Percentiles rank a stretch among this genome's conserved stretches.
phyloP scores from a whole-genome alignment of 2,113 vertebrate species.

The Macquaria australasica region DNA sequence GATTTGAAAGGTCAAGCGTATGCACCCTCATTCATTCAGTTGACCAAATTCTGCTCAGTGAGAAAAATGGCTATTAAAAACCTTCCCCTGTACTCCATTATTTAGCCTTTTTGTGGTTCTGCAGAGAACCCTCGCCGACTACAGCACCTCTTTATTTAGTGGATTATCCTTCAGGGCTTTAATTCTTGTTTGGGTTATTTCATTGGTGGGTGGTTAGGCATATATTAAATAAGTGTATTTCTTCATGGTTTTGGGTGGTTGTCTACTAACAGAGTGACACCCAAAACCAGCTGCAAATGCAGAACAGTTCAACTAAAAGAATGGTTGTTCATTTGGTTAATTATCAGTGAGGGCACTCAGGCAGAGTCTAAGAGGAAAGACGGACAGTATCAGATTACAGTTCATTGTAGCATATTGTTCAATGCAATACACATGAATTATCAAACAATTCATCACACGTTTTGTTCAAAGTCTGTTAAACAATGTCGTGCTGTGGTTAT shows the following conservation, averaged over 20 bases:
- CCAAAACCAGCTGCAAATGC: neutral
- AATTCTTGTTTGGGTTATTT: constrained; percentile 6
- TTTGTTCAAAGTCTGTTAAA: neutral
- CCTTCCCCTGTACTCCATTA: neutral
- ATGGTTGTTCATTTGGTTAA: neutral
- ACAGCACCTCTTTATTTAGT: constrained; percentile 1
- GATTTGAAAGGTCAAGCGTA: neutral
- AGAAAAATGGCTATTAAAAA: neutral
- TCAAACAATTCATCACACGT: neutral
- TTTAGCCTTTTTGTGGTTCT: neutral
- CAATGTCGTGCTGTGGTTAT: neutral
- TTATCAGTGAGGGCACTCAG: neutral
- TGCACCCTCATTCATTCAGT: constrained; percentile 4
- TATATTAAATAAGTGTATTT: neutral
- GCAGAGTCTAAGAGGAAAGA: neutral
- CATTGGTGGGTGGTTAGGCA: neutral
- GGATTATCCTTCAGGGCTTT: neutral
- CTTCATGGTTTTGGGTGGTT: neutral
- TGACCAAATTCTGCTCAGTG: neutral
- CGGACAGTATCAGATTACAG: neutral
- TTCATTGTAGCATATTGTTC: neutral
- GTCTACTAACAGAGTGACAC: neutral
- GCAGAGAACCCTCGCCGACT: neutral
- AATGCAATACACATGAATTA: neutral
- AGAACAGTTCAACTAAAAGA: neutral